These are phyloP conservation scores for Lasioglossum marginatum DNA, from an alignment of 2,888 invertebrate genomes.

Conservation along the genomic window DNA sequence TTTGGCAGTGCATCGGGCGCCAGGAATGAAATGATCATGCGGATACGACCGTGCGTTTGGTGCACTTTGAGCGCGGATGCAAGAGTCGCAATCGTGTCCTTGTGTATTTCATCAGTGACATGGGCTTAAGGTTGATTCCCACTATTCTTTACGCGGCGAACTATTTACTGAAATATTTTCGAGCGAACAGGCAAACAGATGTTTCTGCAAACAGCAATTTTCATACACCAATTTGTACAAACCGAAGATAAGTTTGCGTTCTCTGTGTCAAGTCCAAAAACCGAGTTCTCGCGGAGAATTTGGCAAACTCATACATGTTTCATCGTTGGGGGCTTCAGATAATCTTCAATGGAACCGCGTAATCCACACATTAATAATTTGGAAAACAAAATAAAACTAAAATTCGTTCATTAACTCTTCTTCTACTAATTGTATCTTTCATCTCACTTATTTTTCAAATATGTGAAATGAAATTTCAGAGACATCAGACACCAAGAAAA, in stretches of 20 bases:
- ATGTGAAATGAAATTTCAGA: neutral
- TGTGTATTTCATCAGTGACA: conserved; percentile 23
- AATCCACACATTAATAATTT: too few relatives aligned
- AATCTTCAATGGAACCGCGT: too few relatives aligned
- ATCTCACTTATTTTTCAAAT: neutral
- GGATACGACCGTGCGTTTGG: neutral
- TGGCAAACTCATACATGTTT: neutral
- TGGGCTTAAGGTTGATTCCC: conserved; percentile 19
- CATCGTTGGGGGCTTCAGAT: too few relatives aligned
- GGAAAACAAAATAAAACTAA: too few relatives aligned
- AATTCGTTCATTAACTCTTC: too few relatives aligned
- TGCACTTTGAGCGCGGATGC: conserved; percentile 25
- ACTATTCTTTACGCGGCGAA: neutral
- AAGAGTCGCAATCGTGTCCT: conserved; percentile 20
- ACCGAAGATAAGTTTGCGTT: neutral
- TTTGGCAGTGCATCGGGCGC: neutral
- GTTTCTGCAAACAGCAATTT: neutral
- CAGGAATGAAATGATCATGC: neutral
- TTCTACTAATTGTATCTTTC: too few relatives aligned
- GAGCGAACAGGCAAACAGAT: neutral
- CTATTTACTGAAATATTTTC: neutral
- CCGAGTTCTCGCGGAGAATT: neutral
- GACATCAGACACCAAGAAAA: neutral
- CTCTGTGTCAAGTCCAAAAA: neutral
- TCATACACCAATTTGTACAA: neutral